These are phyloP conservation scores for Scaptomyza flava DNA, from an alignment of 2,888 invertebrate genomes.

Conservation along the genomic window DNA sequence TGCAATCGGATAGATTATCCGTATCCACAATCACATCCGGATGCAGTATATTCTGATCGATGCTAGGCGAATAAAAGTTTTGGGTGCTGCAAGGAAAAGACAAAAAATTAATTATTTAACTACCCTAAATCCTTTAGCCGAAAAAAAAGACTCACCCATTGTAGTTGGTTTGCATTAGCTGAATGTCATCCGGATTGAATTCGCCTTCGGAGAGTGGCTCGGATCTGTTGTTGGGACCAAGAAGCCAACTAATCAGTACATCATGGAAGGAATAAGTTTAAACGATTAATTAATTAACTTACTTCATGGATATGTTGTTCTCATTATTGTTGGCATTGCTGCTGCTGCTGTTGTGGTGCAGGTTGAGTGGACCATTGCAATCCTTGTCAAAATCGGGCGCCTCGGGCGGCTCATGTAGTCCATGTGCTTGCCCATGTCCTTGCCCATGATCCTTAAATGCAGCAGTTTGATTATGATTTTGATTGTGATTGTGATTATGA, in stretches of 20 bases:
- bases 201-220: conserved; percentile 83
- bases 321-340: conserved; percentile 60
- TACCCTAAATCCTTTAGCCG: background rate
- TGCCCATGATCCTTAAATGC: conserved; percentile 46
- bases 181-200: conserved; percentile 84
- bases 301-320: conserved; percentile 82
- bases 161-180: conserved; percentile 83
- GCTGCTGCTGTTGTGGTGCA: conserved; percentile 66
- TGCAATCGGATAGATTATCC: conserved; percentile 83
- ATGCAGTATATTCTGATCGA: conserved; percentile 82
- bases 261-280: background rate
- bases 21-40: conserved; percentile 84
- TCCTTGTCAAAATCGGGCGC: conserved; percentile 75
- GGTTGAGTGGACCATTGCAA: conserved; percentile 77
- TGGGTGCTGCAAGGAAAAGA: conserved; percentile 71
- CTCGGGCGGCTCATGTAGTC: conserved; percentile 58
- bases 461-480: conserved; percentile 37
- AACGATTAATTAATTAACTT: conserved; percentile 31
- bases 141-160: conserved; percentile 76
- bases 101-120: background rate
- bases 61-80: conserved; percentile 81
- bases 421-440: conserved; percentile 38
- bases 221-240: conserved; percentile 65
- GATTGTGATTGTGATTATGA: conserved; percentile 27
- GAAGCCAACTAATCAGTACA: background rate